phyloP scores from a whole-genome alignment of 2,888 invertebrate genomes.

The Icerya purchasi region DNA sequence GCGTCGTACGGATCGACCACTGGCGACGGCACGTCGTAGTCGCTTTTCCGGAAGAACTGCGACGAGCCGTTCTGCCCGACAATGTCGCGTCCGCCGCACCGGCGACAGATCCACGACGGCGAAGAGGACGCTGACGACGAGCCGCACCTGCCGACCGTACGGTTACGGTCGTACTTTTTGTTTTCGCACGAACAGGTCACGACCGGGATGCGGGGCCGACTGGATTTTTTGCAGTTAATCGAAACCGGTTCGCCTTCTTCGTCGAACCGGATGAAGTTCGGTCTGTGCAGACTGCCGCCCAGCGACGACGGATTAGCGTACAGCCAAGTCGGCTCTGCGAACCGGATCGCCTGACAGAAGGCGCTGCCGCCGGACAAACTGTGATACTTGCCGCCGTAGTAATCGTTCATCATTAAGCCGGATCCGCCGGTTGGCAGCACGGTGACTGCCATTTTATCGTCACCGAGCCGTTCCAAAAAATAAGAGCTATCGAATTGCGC shows the following conservation, averaged over 20 bases:
- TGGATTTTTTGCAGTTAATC: slow-evolving; percentile 13
- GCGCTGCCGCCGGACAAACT: slow-evolving; percentile 38
- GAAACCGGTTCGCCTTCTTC: slow-evolving; percentile 5
- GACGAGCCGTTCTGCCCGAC: slow-evolving; percentile 10
- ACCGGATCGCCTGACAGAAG: slow-evolving; percentile 63
- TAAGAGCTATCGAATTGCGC: too few relatives aligned
- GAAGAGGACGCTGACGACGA: background rate
- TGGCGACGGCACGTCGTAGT: slow-evolving; percentile 2
- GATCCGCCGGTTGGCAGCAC: slow-evolving; percentile 2
- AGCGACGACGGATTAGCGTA: slow-evolving; percentile 34
- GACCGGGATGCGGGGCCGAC: background rate
- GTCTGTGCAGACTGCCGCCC: background rate
- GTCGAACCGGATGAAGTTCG: background rate
- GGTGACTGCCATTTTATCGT: slow-evolving; percentile 7
- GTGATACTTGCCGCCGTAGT: slow-evolving; percentile 20
- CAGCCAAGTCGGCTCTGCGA: slow-evolving; percentile 66
- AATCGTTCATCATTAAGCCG: slow-evolving; percentile 6
- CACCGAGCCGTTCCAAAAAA: too few relatives aligned
- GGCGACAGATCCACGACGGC: background rate
- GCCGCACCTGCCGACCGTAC: slow-evolving; percentile 11
- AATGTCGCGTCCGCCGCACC: background rate
- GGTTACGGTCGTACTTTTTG: slow-evolving; percentile 7
- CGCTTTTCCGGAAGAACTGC: slow-evolving; percentile 21
- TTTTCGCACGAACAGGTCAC: background rate
- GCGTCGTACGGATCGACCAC: slow-evolving; percentile 53